Base-by-base conservation (phyloP, 2,113 vertebrate genomes). In the Turnix velox region DNA sequence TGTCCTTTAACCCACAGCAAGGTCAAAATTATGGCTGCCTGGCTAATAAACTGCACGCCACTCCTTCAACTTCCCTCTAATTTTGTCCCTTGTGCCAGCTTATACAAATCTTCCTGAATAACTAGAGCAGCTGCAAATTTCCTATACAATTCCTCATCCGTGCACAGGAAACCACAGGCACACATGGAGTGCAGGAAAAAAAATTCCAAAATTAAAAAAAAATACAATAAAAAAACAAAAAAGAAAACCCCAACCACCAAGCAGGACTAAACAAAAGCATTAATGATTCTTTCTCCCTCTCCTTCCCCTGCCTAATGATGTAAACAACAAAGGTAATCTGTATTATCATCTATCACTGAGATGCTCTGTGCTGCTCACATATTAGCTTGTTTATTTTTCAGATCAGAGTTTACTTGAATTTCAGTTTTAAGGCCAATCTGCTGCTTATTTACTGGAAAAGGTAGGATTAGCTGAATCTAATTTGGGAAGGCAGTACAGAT, bases 1-100 rank as follows among this genome's bases (percentile, higher is more conserved):
- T 89, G 97, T 98, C 98, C 98, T 98, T 98, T 98, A 97, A 98
- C 98, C 98, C 94, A 95, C 95, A 94, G 94, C 98, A 98, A 98
- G 98, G 98, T 98, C 97, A 95, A 82, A 94, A 96, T 81, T 91
- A 94, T 77, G 97, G 97, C 97, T 94, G 96, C 96, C 96, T 61
- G 46, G 93, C 95, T 96, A 90, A 97, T 95, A 97, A 82, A 94
- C 81, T 5, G 30, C 71, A 51, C 10, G 4, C 76, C 45, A 45
- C 95, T 51, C 74, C 14, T 81, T 77, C 78, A 68, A 77, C 58
- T 75, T 84, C 88, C 59, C 88, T 88, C 94, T 91, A 28, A 85
- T 94, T 97, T 80, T 59, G 76, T 96, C 83, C 84, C 83, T 45
- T 75, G 96, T 58, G 90, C 94, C 83, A 87, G 95, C 65, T 77